Base-by-base conservation (phyloP, 2,888 invertebrate genomes). In the Pachycephus smyrnensis region DNA sequence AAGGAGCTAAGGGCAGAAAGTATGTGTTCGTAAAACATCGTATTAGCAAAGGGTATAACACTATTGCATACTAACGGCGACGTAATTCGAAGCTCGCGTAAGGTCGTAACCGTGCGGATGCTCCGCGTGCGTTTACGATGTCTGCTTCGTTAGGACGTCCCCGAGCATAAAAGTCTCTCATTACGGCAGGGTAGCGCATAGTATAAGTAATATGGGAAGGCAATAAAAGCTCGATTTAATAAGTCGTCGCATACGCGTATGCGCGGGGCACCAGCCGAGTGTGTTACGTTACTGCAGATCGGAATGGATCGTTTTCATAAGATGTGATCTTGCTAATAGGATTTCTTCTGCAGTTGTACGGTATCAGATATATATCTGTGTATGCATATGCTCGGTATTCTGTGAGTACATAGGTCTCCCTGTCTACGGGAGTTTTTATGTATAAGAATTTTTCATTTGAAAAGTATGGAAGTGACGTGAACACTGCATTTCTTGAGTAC, bases 141-240 rank as follows among this genome's bases (percentile, higher is more conserved):
- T 84, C 81, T 81, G 83, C 84, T 86, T 88, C 86, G 86, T 89
- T 87, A 88, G 80, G 82, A 84, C 82, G 82, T 84, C 82, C 80
- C 80, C 82, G 80, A 80, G 83, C 85, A 86, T 88, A 88, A 88
- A 88, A 88, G 84, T 87, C 85, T 85, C 85, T 88, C 86, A 88
- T 89, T 88, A 88, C 83, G 32, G 75, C 31, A 30, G 32, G 32
- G 68, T 76, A 76, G 77, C 77, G 79, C 74, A 69, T 77, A 69
- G 68, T 68, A 68, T 71, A 73, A 69, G 68, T 71, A 71, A 71
- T 71, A 69, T 69, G 77, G 75, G 80, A 73, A 75, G 81, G 82
- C 76, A 78, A 80, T 80, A 82, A 81, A 83, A 84, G 84, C 80
- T 84, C 83, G 82, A 85, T 86, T 84, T 82, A 84, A 84, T 80